A percentile compares a stretch with the other conserved stretches of the same genome.
These are phyloP conservation scores for Watersipora subatra DNA, from an alignment of 1,140 invertebrate species.

Conservation along the genomic window DNA sequence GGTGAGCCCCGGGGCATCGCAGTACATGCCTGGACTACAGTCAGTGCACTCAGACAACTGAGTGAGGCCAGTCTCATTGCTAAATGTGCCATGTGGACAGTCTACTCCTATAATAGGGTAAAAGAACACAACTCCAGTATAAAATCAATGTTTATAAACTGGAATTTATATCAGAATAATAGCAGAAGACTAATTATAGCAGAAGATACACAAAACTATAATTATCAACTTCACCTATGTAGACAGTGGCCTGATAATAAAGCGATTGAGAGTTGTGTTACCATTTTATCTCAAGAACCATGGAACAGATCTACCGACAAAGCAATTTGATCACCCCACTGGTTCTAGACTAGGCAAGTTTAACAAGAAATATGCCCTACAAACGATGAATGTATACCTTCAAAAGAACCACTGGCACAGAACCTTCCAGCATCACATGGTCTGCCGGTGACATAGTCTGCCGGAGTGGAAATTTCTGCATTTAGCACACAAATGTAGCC, in stretches of 20 bases:
- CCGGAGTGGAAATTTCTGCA: slow-evolving; percentile 15
- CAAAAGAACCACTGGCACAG: slow-evolving; percentile 2
- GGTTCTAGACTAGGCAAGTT: too few relatives aligned
- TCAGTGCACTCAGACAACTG: slow-evolving; percentile 19
- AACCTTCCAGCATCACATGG: slow-evolving; percentile 16
- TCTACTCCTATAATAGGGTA: neutral
- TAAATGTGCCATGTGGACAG: slow-evolving; percentile 6
- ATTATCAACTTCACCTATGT: too few relatives aligned
- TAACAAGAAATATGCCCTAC: neutral
- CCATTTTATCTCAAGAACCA: too few relatives aligned
- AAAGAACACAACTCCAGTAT: too few relatives aligned
- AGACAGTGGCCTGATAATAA: too few relatives aligned
- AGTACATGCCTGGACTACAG: slow-evolving; percentile 28
- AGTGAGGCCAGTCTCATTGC: slow-evolving; percentile 2
- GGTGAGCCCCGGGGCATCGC: slow-evolving; percentile 18
- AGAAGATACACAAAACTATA: too few relatives aligned
- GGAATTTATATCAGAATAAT: too few relatives aligned
- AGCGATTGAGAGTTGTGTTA: too few relatives aligned
- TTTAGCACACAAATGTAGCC: slow-evolving; percentile 10
- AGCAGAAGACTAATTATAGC: too few relatives aligned
- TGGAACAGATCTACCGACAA: too few relatives aligned
- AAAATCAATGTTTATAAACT: too few relatives aligned
- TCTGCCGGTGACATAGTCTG: slow-evolving; percentile 12
- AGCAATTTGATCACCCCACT: too few relatives aligned
- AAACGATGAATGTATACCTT: neutral